Evolutionary conservation across 2,888 invertebrate genomes (phyloP), one percentile per base, ranked within the genome.

Genomic region (Cryptus armator): DNA sequence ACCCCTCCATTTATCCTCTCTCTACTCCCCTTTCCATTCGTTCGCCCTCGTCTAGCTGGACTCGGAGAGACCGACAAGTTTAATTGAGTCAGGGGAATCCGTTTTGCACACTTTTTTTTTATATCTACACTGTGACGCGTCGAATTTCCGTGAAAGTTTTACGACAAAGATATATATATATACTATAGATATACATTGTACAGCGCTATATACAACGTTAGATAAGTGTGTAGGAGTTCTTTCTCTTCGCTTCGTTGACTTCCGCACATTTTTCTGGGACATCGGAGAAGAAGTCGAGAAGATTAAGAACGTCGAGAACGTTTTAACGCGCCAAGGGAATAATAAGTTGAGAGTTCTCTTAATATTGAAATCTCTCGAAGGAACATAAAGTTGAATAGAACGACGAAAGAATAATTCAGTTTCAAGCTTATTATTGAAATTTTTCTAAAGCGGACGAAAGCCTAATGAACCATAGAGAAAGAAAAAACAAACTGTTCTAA

Each of bases 11-110:
- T 68, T 59, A 51, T 68, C n/a, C 59, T 48, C 56, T 6, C 44
- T 53, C 48, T 32, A 10, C 24, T 5, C 44, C 46, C 43, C 46
- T 70, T 43, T 14, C 68, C 43, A 19, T 78, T 70, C 78, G 32
- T 77, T 70, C 77, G 48, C n/a, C 78, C 64, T 43, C 72, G 76
- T 81, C 81, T 62, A 72, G 66, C 77, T 46, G 72, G 68, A 79
- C 59, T 67, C 80, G 56, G 74, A 68, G 84, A 81, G 74, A 75
- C 80, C 87, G 82, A 75, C 83, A 87, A 88, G 87, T 89, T 89
- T 90, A 89, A 90, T 89, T 89, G 89, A 84, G 86, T 88, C 86
- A 83, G 77, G 84, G 83, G 86, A 88, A 87, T 87, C 82, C 87
- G 83, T 89, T 89, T 88, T 88, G 81, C 85, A 80, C 85, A 78